Evolutionary conservation across 1,140 invertebrate genomes (phyloP).

Genomic region (Drosophila sucinea): DNA sequence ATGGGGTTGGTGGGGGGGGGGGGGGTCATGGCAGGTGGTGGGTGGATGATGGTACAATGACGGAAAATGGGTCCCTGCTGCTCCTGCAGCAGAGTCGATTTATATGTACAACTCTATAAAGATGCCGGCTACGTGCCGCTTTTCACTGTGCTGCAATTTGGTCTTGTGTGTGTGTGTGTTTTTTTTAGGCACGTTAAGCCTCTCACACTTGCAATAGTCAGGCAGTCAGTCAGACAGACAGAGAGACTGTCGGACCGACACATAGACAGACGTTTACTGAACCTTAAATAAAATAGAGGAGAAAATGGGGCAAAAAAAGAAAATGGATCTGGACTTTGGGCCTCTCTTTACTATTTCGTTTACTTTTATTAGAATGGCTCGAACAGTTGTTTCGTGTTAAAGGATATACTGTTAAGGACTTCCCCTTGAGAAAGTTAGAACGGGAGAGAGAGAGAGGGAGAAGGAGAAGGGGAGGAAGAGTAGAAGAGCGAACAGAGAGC

Average conservation of each 20-base stretch:
- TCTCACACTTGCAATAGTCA: slow-evolving; percentile 16
- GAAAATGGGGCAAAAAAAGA: background rate
- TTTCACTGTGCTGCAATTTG: slow-evolving; percentile 56
- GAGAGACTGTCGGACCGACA: slow-evolving; percentile 15
- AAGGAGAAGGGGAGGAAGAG: slow-evolving; percentile 1
- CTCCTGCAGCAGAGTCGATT: slow-evolving; percentile 59
- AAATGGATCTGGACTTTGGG: slow-evolving; percentile 43
- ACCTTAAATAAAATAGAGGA: slow-evolving; percentile 59
- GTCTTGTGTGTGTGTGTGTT: slow-evolving; percentile 26
- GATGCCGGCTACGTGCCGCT: slow-evolving; percentile 62
- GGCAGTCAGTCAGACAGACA: slow-evolving; percentile 28
- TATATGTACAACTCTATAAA: slow-evolving; percentile 69
- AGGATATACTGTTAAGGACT: slow-evolving; percentile 57
- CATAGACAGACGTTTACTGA: slow-evolving; percentile 10
- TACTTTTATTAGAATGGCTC: slow-evolving; percentile 72
- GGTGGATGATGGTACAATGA: slow-evolving; percentile 10
- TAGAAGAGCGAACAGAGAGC: background rate
- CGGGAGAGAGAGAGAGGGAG: background rate
- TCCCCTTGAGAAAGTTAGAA: slow-evolving; percentile 23
- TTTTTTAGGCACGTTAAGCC: slow-evolving; percentile 35
- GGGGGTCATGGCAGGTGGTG: background rate
- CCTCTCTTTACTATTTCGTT: slow-evolving; percentile 54
- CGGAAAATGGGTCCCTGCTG: slow-evolving; percentile 34
- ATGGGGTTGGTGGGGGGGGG: slow-evolving; percentile 1
- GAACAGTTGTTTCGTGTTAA: slow-evolving; percentile 36